Percentiles rank a stretch among this genome's conserved stretches.
Evolutionary conservation across 2,797 vertebrate species (phyloP).

Genomic region (Dermochelys coriacea): DNA sequence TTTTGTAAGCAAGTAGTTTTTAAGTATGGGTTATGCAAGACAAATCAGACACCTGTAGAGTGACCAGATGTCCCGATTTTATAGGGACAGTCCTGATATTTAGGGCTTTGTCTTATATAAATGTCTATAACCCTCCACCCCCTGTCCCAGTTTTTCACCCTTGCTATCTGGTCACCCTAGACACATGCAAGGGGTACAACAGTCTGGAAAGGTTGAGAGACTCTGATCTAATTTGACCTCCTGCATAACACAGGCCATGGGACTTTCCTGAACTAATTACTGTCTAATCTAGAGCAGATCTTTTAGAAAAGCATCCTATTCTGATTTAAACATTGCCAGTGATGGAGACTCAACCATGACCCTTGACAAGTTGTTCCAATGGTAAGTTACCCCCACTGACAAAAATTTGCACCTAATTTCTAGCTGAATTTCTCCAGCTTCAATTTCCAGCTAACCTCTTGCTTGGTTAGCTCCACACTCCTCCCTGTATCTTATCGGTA

Average conservation of each 20-base stretch:
- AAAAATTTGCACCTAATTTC: background rate
- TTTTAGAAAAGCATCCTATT: background rate
- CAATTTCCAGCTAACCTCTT: background rate
- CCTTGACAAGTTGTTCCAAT: background rate
- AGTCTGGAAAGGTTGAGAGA: too few relatives aligned
- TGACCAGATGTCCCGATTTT: too few relatives aligned
- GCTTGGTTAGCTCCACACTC: background rate
- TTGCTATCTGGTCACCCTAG: too few relatives aligned
- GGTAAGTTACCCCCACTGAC: background rate
- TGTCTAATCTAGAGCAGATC: background rate
- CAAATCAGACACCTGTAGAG: too few relatives aligned
- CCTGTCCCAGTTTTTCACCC: too few relatives aligned
- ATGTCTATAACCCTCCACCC: too few relatives aligned
- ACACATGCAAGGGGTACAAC: too few relatives aligned
- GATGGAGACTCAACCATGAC: background rate
- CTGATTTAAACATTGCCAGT: background rate
- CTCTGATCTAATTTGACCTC: too few relatives aligned
- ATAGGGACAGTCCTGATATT: too few relatives aligned
- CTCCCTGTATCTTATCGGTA: background rate
- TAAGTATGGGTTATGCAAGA: too few relatives aligned
- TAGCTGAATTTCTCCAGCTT: background rate
- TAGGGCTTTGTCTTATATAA: too few relatives aligned
- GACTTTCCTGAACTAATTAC: background rate
- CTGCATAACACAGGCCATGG: background rate
- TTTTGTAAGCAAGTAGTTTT: too few relatives aligned